A percentile compares a stretch with the other conserved stretches of the same genome.
Evolutionary conservation across 2,113 vertebrate species (phyloP).

Genomic region (Scolopax mira): DNA sequence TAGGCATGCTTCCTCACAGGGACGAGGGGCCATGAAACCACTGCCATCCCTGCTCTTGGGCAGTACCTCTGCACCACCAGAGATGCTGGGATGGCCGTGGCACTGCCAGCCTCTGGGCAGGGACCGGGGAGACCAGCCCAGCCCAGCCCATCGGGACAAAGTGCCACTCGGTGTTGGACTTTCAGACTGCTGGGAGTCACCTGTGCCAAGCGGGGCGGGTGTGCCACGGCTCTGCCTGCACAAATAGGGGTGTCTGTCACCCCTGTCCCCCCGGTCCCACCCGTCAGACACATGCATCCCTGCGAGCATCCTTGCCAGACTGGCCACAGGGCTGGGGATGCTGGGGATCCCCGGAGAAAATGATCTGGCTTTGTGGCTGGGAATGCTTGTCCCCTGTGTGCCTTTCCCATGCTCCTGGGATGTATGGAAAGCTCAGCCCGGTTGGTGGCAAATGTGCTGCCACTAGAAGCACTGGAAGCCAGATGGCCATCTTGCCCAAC

Average conservation of each 20-base stretch:
- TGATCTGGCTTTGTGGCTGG: fast-evolving
- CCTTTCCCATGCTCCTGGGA: background rate
- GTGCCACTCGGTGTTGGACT: background rate
- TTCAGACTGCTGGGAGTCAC: background rate
- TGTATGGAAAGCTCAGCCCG: background rate
- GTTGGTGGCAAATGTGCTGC: fast-evolving
- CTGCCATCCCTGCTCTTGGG: background rate
- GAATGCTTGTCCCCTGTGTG: background rate
- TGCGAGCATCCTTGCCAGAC: background rate
- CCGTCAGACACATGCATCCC: fast-evolving
- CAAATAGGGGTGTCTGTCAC: background rate
- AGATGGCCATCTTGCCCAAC: background rate
- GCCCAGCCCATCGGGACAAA: background rate
- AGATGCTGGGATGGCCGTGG: background rate
- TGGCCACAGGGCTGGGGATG: background rate
- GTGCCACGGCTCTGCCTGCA: background rate
- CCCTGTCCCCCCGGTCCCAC: background rate
- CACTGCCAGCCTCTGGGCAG: background rate
- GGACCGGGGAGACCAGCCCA: background rate
- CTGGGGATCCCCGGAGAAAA: fast-evolving
- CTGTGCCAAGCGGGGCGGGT: fast-evolving
- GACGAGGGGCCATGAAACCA: fast-evolving
- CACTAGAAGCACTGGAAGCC: background rate
- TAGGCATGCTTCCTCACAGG: background rate
- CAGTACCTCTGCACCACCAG: fast-evolving